These are phyloP conservation scores for Myotis yumanensis DNA, from an alignment of 2,113 vertebrate genomes.

Conservation along the genomic window DNA sequence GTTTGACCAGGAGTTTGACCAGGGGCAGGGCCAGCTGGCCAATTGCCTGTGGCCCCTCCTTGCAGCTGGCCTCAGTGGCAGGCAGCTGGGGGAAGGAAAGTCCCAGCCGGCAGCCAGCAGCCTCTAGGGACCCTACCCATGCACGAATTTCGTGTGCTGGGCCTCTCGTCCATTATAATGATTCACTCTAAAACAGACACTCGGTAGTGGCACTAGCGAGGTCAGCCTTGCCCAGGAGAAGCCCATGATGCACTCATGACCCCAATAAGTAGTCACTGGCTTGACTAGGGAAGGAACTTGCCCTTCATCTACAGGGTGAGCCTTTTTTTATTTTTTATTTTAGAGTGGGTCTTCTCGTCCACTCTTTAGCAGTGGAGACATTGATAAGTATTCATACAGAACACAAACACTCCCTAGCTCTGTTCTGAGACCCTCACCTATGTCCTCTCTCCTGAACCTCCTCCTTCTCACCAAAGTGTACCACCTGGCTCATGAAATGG, in stretches of 20 bases:
- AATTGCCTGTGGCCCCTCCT: too few relatives aligned
- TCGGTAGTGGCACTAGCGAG: not conserved
- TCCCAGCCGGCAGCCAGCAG: too few relatives aligned
- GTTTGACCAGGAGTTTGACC: too few relatives aligned
- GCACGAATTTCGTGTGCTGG: too few relatives aligned
- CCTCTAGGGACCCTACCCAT: too few relatives aligned
- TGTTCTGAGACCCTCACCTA: not conserved
- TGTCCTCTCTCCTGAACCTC: not conserved
- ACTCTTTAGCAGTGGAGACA: not conserved
- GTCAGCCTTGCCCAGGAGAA: not conserved
- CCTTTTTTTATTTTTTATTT: too few relatives aligned
- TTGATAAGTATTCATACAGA: not conserved
- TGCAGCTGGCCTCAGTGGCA: too few relatives aligned
- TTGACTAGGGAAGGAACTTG: not conserved
- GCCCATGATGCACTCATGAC: not conserved
- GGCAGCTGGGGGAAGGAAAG: fast-evolving
- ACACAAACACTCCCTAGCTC: not conserved
- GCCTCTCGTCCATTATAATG: not conserved
- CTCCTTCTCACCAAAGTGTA: not conserved
- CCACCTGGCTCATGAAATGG: not conserved
- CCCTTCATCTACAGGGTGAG: not conserved
- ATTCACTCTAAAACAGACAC: not conserved
- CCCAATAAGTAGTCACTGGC: not conserved
- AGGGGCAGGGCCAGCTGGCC: too few relatives aligned
- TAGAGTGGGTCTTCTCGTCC: not conserved